These are phyloP conservation scores for Tenthredo notha DNA, from an alignment of 2,888 invertebrate species.

Conservation along the genomic window DNA sequence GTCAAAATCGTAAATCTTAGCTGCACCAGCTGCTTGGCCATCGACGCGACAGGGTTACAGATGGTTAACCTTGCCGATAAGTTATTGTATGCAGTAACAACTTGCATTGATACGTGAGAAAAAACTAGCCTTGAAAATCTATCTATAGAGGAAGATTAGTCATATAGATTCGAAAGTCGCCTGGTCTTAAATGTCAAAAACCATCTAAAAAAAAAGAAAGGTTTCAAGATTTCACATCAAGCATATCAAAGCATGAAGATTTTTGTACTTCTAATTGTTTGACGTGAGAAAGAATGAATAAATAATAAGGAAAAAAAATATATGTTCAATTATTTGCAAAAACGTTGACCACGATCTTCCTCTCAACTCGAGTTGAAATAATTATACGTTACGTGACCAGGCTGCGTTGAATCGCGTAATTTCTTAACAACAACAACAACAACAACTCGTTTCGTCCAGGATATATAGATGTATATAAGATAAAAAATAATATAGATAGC, in stretches of 20 bases:
- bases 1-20: conserved; percentile 47
- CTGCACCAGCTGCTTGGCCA: conserved; percentile 49
- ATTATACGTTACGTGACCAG: conserved; percentile 1
- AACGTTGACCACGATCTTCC: neutral
- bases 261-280: neutral
- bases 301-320: neutral
- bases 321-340: neutral
- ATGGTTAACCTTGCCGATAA: conserved; percentile 45
- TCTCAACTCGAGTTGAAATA: neutral
- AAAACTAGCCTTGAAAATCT: conserved; percentile 18
- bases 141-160: neutral
- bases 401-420: neutral
- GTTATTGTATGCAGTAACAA: conserved; percentile 29
- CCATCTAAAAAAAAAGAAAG: neutral
- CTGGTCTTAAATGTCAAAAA: neutral
- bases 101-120: conserved; percentile 43
- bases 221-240: neutral
- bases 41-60: conserved; percentile 30
- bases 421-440: neutral
- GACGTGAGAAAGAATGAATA: neutral
- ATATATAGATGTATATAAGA: neutral
- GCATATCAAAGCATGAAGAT: neutral
- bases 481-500: neutral
- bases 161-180: neutral
- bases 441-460: neutral